Conservation (phyloP, 2,113 vertebrate species). For the Entelurus aequoreus region DNA sequence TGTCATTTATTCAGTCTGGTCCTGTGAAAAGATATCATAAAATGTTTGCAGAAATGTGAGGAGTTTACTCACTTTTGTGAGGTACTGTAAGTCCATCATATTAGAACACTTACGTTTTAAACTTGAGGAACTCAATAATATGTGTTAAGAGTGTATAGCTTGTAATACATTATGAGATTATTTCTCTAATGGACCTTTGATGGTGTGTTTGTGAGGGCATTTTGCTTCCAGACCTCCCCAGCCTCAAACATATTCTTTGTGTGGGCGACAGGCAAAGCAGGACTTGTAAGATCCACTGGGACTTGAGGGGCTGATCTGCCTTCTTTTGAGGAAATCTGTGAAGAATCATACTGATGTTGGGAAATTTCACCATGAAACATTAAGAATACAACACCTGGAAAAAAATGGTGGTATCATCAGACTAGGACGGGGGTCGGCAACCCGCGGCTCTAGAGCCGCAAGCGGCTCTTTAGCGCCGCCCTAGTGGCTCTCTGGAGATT, state of each 20-base stretch:
- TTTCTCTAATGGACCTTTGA: conserved; percentile 70
- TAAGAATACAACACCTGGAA: background rate
- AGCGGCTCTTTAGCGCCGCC: too few species aligned
- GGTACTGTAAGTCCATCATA: too few species aligned
- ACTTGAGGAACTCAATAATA: too few species aligned
- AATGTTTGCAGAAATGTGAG: too few species aligned
- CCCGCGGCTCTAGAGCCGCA: too few species aligned
- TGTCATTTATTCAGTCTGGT: too few species aligned
- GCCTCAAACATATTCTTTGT: conserved; percentile 88
- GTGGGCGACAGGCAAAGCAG: conserved; percentile 75
- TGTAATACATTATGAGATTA: background rate
- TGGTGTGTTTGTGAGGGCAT: conserved; percentile 26
- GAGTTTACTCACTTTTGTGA: too few species aligned
- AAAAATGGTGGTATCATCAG: background rate
- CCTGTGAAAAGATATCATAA: too few species aligned
- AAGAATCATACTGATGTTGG: background rate
- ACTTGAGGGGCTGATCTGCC: conserved; percentile 60
- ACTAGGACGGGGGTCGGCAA: too few species aligned
- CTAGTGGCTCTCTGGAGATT: too few species aligned
- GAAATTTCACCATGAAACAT: background rate
- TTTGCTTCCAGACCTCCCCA: conserved; percentile 77
- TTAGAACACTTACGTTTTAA: too few species aligned
- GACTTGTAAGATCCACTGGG: conserved; percentile 74
- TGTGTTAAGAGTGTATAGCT: background rate
- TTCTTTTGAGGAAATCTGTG: conserved; percentile 70